Percentiles rank a stretch among this genome's conserved stretches.
phyloP scores from a whole-genome alignment of 1,140 invertebrate species.

The Parapsyche elsis region DNA sequence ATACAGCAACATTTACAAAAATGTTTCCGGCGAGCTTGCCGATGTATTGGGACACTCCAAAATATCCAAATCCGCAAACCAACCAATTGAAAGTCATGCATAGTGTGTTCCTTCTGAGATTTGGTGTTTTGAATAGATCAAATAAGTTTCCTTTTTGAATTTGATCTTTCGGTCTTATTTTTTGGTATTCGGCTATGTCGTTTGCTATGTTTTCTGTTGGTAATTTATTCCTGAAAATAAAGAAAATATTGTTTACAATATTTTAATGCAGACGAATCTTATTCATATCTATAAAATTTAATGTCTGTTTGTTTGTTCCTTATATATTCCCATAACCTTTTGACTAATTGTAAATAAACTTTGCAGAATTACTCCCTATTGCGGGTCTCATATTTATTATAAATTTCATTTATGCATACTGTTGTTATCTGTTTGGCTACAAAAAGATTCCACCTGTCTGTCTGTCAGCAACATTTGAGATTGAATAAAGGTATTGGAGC shows the following conservation, averaged over 20 bases:
- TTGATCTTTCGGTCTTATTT: constrained; percentile 59
- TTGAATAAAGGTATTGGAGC: too few relatives aligned
- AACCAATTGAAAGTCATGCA: constrained; percentile 78
- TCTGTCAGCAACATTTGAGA: too few relatives aligned
- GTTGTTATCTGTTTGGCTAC: too few relatives aligned
- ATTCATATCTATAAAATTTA: too few relatives aligned
- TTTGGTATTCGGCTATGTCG: constrained; percentile 64
- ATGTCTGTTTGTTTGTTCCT: too few relatives aligned
- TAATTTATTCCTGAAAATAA: constrained; percentile 67
- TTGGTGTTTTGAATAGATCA: constrained; percentile 80
- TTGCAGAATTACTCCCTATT: too few relatives aligned
- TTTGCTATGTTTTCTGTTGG: constrained; percentile 67
- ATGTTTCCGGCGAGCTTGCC: constrained; percentile 77
- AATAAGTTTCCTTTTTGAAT: constrained; percentile 70
- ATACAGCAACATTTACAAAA: constrained; percentile 77
- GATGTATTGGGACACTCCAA: constrained; percentile 80
- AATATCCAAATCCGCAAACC: constrained; percentile 78
- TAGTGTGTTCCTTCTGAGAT: constrained; percentile 79
- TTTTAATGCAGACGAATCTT: too few relatives aligned
- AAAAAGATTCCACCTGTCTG: too few relatives aligned
- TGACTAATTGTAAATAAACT: too few relatives aligned
- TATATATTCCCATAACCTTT: constrained; percentile 1
- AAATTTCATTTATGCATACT: too few relatives aligned
- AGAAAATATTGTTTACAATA: constrained; percentile 36
- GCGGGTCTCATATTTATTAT: too few relatives aligned